phyloP scores from a whole-genome alignment of 2,888 invertebrate genomes.

The Malthinus seriepunctatus region DNA sequence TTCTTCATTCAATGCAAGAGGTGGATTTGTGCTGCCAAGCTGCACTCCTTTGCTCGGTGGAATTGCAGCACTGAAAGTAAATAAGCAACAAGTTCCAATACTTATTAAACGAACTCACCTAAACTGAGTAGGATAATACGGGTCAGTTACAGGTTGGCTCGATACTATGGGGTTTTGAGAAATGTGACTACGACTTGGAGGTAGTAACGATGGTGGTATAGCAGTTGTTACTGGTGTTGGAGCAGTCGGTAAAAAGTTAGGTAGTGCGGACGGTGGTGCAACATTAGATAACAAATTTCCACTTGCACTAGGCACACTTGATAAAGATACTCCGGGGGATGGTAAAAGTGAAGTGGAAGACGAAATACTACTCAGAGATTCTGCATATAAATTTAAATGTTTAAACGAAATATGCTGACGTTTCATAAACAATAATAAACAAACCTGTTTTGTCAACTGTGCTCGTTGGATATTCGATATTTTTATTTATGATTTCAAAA shows the following conservation, averaged over 20 bases:
- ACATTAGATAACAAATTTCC: slow-evolving; percentile 69
- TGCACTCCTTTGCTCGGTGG: slow-evolving; percentile 51
- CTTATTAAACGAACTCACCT: slow-evolving; percentile 38
- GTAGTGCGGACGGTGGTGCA: slow-evolving; percentile 70
- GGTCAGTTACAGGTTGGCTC: slow-evolving; percentile 33
- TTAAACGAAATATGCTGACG: slow-evolving; percentile 1
- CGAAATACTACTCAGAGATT: slow-evolving; percentile 53
- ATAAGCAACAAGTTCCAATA: not conserved
- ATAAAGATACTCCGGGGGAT: slow-evolving; percentile 51
- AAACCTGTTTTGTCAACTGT: slow-evolving; percentile 41
- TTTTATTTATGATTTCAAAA: slow-evolving; percentile 55
- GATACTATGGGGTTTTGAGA: slow-evolving; percentile 11
- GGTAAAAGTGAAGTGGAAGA: slow-evolving; percentile 53
- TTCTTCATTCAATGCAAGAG: slow-evolving; percentile 50
- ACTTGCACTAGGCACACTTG: slow-evolving; percentile 40
- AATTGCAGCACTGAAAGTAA: slow-evolving; percentile 49
- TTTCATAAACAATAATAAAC: slow-evolving; percentile 18
- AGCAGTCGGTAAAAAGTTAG: slow-evolving; percentile 63
- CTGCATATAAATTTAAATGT: slow-evolving; percentile 36
- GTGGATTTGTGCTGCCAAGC: slow-evolving; percentile 36
- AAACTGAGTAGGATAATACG: slow-evolving; percentile 50
- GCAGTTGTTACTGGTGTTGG: not conserved
- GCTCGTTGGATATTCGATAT: slow-evolving; percentile 25
- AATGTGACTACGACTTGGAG: not conserved
- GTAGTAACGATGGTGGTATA: slow-evolving; percentile 9